Evolutionary conservation across 2,113 vertebrate species (phyloP), one percentile per base, ranked within the genome.

Genomic region (Ophthalmotilapia sp.): DNA sequence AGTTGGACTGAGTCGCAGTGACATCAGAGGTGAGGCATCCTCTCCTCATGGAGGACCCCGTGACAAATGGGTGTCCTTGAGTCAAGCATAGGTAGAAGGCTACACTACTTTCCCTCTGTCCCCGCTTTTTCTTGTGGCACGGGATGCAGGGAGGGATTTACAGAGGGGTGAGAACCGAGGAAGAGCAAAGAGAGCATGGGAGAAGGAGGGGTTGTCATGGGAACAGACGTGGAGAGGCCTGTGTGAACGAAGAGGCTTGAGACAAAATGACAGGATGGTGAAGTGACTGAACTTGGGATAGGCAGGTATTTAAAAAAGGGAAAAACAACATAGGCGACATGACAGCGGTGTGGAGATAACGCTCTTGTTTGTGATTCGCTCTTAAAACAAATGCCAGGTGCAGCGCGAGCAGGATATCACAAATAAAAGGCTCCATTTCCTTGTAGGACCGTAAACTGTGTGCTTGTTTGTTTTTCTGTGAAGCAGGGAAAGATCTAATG

Each of bases 181-280:
- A 82, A 47, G 68, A 77, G 86, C 51, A 51, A 80, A 79, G 53
- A 83, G 65, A 80, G 87, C 40, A 80, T 21, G 75, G 65, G 73
- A 93, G 93, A 89, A 40, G 55, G 83, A 86, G 82, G 23, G 93
- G 95, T 96, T 95, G 95, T 93, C 93, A 95, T 96, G 94, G 94
- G 93, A 96, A 96, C 94, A 95, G 94, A 96, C 90, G 83, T 82
- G 86, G 91, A 89, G 86, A 95, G 92, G 85, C 55, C 82, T 49
- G 80, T 65, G 85, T 91, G 88, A 92, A 94, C 90, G 80, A 93
- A 90, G 81, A 91, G 62, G 86, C 87, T 91, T 90, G 90, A 94
- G 89, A 94, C 90, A 90, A 94, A 95, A 93, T 91, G 92, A 95
- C 89, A 92, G 90, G 86, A 91, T 81, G 89, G 90, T 79, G 82